Percentiles rank a stretch among this genome's conserved stretches.
Evolutionary conservation across 2,113 vertebrate species (phyloP).

Genomic region (Vulpes ferrilata): DNA sequence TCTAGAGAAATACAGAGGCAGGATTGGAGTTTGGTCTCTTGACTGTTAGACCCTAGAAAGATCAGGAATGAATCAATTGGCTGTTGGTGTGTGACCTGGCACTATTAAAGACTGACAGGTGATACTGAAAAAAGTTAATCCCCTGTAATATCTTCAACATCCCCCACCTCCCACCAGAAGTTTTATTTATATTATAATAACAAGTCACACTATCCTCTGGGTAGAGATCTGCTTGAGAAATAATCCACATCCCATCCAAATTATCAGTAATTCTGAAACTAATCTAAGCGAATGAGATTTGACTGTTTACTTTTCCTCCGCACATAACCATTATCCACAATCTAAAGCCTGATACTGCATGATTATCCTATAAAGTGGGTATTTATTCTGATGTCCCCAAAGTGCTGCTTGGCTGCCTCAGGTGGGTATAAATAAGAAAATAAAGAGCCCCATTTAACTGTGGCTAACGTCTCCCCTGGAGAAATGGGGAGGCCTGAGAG

Average conservation of each 20-base stretch:
- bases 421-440: not conserved
- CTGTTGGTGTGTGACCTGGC: not conserved
- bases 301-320: slow-evolving; percentile 50
- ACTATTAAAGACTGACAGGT: not conserved
- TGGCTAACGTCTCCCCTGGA: not conserved
- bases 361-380: slow-evolving; percentile 46
- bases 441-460: not conserved
- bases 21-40: not conserved
- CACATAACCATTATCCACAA: not conserved
- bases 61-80: not conserved
- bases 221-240: slow-evolving; percentile 35
- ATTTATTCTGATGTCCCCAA: not conserved
- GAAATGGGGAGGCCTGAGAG: not conserved
- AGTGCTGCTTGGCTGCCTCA: not conserved
- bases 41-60: not conserved
- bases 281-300: slow-evolving; percentile 44
- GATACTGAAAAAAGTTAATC: slow-evolving; percentile 26
- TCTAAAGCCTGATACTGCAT: slow-evolving; percentile 3
- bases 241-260: slow-evolving; percentile 22
- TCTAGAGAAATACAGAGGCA: slow-evolving; percentile 4
- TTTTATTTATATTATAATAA: slow-evolving; percentile 50
- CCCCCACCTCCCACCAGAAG: not conserved
- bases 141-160: slow-evolving; percentile 25
- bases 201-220: not conserved
- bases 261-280: slow-evolving; percentile 11